Evolutionary conservation across 2,888 invertebrate species (phyloP).

Genomic region (Aromia moschata): DNA sequence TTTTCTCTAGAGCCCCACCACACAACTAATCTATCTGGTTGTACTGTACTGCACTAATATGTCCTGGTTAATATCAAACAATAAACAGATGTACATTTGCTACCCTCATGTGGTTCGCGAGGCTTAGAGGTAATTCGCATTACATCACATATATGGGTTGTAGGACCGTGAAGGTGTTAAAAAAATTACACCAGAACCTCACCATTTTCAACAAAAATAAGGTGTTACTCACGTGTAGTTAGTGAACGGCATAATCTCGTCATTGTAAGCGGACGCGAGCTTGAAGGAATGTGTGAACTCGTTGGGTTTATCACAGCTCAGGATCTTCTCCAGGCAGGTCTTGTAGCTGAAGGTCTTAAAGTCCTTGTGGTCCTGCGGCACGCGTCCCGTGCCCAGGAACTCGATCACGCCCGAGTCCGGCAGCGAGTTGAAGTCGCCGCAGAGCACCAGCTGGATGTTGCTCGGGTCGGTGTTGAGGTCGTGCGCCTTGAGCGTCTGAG

Average conservation of each 20-base stretch:
- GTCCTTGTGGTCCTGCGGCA: constrained; percentile 91
- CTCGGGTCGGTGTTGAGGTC: constrained; percentile 76
- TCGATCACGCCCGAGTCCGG: constrained; percentile 98
- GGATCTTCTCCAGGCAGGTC: constrained; percentile 87
- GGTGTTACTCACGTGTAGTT: constrained; percentile 95
- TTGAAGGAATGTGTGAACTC: constrained; percentile 97
- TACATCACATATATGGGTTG: too few species aligned
- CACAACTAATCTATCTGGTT: too few species aligned
- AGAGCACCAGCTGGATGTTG: constrained; percentile 86
- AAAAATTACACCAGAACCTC: too few species aligned
- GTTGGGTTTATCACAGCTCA: constrained; percentile 83
- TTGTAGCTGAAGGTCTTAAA: constrained; percentile 97
- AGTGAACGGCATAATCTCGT: constrained; percentile 96
- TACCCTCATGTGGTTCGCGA: too few species aligned
- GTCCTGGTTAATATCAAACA: too few species aligned
- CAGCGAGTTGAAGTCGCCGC: constrained; percentile 98
- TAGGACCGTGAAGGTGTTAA: too few species aligned
- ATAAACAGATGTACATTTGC: too few species aligned
- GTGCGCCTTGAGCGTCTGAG: constrained; percentile 75
- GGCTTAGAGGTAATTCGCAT: too few species aligned
- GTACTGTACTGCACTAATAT: too few species aligned
- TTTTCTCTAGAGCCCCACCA: too few species aligned
- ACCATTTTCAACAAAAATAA: too few species aligned
- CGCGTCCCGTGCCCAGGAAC: constrained; percentile 90
- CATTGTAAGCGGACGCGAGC: constrained; percentile 93